Evolutionary conservation across 2,888 invertebrate genomes (phyloP), one percentile per base, ranked within the genome.

Genomic region (Athalia circularis): DNA sequence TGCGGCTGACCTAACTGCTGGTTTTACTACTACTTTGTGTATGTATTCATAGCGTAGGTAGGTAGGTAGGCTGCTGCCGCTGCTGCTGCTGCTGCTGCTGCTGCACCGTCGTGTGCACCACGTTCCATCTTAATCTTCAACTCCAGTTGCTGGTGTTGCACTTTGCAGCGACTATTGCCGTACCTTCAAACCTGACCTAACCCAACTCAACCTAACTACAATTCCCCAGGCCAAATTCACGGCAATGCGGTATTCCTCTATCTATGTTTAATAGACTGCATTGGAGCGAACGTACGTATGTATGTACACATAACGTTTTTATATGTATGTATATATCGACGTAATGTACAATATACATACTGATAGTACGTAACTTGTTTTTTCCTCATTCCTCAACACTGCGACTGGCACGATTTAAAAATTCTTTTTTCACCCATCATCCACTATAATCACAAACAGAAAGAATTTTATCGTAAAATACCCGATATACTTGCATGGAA

Each of bases 231-330:
- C 84, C 84, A 84, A 87, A 79, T 86, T 86, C 85, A 85, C 87
- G 86, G 86, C 87, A 88, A 86, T 88, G 88, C 87, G 86, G 87
- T 86, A 86, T 83, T 88, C 83, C 85, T 64, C 64, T 87, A 87
- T 88, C 88, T 87, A 87, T 87, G 86, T 87, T 87, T 87, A 86
- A 87, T 86, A 86, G 86, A 87, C 87, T 86, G 88, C 87, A 88
- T 86, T 84, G 86, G 84, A 77, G 50, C 68, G 50, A 29, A 29
- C 29, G 29, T 29, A 29, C 29, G 29, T 29, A 29, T 29, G 29
- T 29, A 29, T 29, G 29, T 29, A 29, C 2, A 29, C 29, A 29
- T 29, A 29, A 29, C 29, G 29, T 29, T 29, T 29, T 29, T 29
- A 0, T 29, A 29, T 29, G 29, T 29, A 29, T 29, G 29, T 29